Evolutionary conservation across 2,797 vertebrate species (phyloP).

Genomic region (Fistularia tabacaria): DNA sequence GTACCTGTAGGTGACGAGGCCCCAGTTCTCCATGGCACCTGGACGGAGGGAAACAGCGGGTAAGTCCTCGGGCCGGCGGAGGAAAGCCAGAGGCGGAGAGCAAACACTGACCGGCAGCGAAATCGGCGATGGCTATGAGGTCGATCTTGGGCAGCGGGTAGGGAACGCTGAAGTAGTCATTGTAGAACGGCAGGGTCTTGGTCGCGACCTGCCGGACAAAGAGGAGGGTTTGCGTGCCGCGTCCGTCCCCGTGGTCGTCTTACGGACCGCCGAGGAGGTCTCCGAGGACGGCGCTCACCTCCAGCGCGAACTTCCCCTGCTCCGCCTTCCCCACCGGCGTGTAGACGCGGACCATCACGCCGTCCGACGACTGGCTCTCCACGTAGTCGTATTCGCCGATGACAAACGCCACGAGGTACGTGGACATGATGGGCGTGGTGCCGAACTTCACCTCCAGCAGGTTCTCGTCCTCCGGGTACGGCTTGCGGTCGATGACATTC

Average conservation of each 20-base stretch:
- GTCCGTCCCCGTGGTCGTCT: too few species aligned
- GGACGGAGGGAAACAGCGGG: constrained; percentile 40
- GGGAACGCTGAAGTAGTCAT: constrained; percentile 98
- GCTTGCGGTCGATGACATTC: constrained; percentile 91
- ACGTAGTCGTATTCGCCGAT: constrained; percentile 98
- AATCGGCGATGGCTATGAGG: constrained; percentile 99
- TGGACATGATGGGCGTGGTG: constrained; percentile 94
- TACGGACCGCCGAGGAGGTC: neutral
- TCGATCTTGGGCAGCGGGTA: constrained; percentile 99
- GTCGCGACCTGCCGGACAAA: constrained; percentile 86
- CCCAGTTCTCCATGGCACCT: constrained; percentile 99
- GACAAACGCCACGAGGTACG: constrained; percentile 96
- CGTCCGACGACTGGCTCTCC: constrained; percentile 91
- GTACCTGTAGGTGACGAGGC: constrained; percentile 99
- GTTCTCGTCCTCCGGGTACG: constrained; percentile 89
- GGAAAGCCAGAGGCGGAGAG: fast-evolving
- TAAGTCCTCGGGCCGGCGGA: neutral
- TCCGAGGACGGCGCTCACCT: constrained; percentile 75
- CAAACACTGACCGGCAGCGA: constrained; percentile 91
- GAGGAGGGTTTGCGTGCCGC: too few species aligned
- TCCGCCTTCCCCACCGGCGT: constrained; percentile 94
- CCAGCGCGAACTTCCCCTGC: constrained; percentile 96
- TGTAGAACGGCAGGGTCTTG: constrained; percentile 99
- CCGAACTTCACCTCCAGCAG: constrained; percentile 95
- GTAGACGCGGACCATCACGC: constrained; percentile 91